These are phyloP conservation scores for Lordiphosa stackelbergi DNA, from an alignment of 1,140 invertebrate species.

Conservation along the genomic window DNA sequence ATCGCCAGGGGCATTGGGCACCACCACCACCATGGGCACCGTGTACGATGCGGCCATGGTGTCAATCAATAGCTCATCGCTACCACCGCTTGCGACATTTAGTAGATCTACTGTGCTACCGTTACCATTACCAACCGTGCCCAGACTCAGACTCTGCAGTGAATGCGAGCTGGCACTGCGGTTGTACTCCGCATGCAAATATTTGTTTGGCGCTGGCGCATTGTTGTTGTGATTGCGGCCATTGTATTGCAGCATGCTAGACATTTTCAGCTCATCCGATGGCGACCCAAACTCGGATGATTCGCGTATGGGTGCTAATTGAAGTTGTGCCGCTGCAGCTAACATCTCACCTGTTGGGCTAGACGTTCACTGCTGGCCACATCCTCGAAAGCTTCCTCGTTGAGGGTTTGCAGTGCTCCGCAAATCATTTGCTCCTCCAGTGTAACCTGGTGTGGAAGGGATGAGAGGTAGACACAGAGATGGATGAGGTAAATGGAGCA, in stretches of 20 bases:
- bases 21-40: slow-evolving; percentile 69
- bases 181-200: slow-evolving; percentile 57
- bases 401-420: slow-evolving; percentile 92
- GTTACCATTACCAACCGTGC: slow-evolving; percentile 38
- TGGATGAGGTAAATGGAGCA: neutral
- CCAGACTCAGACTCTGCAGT: slow-evolving; percentile 66
- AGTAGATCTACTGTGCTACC: neutral
- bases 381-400: slow-evolving; percentile 94
- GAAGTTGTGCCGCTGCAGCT: slow-evolving; percentile 72
- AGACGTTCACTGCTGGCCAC: slow-evolving; percentile 81
- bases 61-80: slow-evolving; percentile 59
- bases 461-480: neutral
- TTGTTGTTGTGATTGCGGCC: slow-evolving; percentile 34
- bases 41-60: slow-evolving; percentile 17
- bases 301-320: slow-evolving; percentile 77
- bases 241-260: slow-evolving; percentile 42
- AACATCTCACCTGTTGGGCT: slow-evolving; percentile 78
- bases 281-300: slow-evolving; percentile 76
- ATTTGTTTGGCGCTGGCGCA: slow-evolving; percentile 23
- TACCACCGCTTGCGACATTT: slow-evolving; percentile 34
- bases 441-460: slow-evolving; percentile 83
- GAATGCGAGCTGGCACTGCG: slow-evolving; percentile 70
- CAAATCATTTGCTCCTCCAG: slow-evolving; percentile 96
- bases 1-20: slow-evolving; percentile 62
- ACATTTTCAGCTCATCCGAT: slow-evolving; percentile 60